These are phyloP conservation scores for Drosophila nigromelanica DNA, from an alignment of 1,140 invertebrate genomes.

Conservation along the genomic window DNA sequence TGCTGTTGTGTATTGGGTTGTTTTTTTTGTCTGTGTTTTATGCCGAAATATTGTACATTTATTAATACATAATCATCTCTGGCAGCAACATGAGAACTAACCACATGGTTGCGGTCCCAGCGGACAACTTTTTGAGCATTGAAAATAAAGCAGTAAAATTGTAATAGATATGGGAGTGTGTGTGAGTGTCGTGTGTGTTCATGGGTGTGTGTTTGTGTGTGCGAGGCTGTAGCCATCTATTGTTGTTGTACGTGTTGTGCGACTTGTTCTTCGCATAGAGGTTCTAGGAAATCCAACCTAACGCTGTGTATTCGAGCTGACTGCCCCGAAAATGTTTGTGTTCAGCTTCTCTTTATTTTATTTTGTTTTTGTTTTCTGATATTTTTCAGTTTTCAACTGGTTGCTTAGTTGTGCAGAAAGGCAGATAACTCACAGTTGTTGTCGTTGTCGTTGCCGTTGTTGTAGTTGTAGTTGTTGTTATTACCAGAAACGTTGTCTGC, in stretches of 20 bases:
- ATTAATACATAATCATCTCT: constrained; percentile 76
- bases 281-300: constrained; percentile 68
- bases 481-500: constrained; percentile 18
- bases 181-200: constrained; percentile 9
- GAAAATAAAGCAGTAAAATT: constrained; percentile 76
- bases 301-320: constrained; percentile 55
- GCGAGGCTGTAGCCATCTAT: constrained; percentile 43
- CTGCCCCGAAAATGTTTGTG: constrained; percentile 63
- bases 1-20: background rate
- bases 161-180: constrained; percentile 57
- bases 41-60: constrained; percentile 70
- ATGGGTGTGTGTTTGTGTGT: constrained; percentile 8
- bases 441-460: constrained; percentile 27
- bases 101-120: constrained; percentile 61
- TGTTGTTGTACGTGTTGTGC: constrained; percentile 46
- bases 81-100: constrained; percentile 64
- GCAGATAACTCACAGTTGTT: constrained; percentile 54
- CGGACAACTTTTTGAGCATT: constrained; percentile 50
- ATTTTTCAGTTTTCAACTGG: constrained; percentile 40
- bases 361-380: constrained; percentile 10
- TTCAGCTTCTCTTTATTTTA: constrained; percentile 26
- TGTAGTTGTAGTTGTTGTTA: constrained; percentile 20
- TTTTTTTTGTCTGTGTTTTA: constrained; percentile 24
- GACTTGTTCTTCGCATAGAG: constrained; percentile 38
- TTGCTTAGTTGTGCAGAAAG: constrained; percentile 77